Conservation (phyloP, 2,888 invertebrate species). For the Chromoteleia sp. region DNA sequence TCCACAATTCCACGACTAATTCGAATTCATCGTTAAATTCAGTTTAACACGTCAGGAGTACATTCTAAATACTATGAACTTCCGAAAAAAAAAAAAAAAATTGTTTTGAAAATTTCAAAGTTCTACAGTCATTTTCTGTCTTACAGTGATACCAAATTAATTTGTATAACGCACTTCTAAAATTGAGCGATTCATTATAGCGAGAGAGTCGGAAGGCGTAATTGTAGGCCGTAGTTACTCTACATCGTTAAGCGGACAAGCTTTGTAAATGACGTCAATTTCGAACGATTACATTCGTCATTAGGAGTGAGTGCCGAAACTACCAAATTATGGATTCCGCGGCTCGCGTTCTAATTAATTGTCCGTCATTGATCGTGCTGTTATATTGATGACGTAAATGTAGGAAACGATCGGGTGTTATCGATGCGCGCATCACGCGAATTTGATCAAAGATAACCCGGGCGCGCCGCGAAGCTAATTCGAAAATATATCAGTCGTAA, state of each 20-base stretch:
- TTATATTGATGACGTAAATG: constrained; percentile 23
- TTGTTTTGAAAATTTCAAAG: too few relatives aligned
- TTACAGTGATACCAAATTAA: too few relatives aligned
- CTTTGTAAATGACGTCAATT: constrained; percentile 31
- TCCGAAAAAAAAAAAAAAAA: too few relatives aligned
- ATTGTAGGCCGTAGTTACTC: constrained; percentile 7
- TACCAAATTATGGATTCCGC: constrained; percentile 46
- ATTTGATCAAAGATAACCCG: constrained; percentile 24
- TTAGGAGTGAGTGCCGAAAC: constrained; percentile 29
- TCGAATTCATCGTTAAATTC: too few relatives aligned
- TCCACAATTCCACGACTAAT: too few relatives aligned
- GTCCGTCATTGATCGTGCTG: constrained; percentile 34
- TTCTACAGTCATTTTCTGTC: too few relatives aligned
- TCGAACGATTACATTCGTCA: constrained; percentile 38
- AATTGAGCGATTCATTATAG: too few relatives aligned
- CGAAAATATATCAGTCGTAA: constrained; percentile 24
- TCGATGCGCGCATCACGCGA: constrained; percentile 32
- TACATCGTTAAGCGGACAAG: constrained; percentile 20
- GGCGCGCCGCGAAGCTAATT: constrained; percentile 13
- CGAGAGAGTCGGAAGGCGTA: constrained; percentile 4
- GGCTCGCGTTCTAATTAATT: constrained; percentile 35
- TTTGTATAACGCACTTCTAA: too few relatives aligned
- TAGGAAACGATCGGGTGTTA: constrained; percentile 42
- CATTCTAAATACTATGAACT: too few relatives aligned
- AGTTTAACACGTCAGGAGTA: too few relatives aligned